These are phyloP conservation scores for Caenorhabditis sp. DNA, from an alignment of 2,888 invertebrate genomes.

Conservation along the genomic window DNA sequence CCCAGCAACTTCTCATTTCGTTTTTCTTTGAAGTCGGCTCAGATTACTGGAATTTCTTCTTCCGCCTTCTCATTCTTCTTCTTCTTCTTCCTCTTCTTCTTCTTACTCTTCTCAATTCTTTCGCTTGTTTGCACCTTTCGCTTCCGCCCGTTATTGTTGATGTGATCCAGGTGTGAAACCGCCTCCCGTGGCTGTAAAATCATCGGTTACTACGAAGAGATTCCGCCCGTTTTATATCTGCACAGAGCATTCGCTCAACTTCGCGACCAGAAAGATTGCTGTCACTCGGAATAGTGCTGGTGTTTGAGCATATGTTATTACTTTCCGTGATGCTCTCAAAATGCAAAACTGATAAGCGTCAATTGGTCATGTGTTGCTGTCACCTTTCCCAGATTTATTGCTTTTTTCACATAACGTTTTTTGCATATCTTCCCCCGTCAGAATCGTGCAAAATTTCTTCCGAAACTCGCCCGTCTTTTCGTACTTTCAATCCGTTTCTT, in stretches of 20 bases:
- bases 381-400: conserved; percentile 12
- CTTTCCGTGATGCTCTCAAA: background rate
- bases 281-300: conserved; percentile 8
- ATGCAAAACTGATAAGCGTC: conserved; percentile 6
- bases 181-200: background rate
- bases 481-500: too few species aligned
- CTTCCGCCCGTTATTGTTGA: conserved; percentile 20
- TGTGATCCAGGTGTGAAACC: conserved; percentile 44
- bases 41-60: conserved; percentile 30
- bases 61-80: background rate
- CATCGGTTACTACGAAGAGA: conserved; percentile 1
- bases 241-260: background rate
- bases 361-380: conserved; percentile 13
- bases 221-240: too few species aligned
- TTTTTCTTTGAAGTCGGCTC: conserved; percentile 7
- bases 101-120: background rate
- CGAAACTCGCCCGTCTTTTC: too few species aligned
- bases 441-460: too few species aligned
- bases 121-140: conserved; percentile 14
- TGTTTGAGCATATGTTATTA: conserved; percentile 12
- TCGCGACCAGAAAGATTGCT: conserved; percentile 3
- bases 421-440: too few species aligned
- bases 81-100: background rate
- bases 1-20: background rate
- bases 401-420: background rate